Conservation (phyloP, 2,797 vertebrate genomes). For the Sylvilagus floridanus region DNA sequence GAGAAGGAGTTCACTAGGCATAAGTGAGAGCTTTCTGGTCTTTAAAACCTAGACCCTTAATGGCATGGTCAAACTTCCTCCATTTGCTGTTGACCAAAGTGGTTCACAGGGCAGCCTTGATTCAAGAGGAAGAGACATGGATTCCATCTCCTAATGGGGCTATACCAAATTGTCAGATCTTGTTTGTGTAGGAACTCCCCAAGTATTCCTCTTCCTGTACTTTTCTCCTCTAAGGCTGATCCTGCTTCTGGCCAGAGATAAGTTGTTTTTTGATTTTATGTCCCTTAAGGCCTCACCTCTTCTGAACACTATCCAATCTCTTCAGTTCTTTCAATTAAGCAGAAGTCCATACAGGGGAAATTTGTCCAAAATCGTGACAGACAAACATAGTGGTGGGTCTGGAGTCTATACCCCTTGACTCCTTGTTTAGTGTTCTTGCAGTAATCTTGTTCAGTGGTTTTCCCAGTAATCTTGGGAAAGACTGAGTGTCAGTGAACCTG, state of each 20-base stretch:
- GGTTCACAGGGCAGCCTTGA: not conserved
- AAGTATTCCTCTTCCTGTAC: not conserved
- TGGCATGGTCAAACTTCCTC: not conserved
- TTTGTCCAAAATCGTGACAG: not conserved
- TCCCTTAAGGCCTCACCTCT: not conserved
- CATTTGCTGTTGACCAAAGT: not conserved
- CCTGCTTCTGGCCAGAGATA: not conserved
- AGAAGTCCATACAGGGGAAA: not conserved
- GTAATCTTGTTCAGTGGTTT: not conserved
- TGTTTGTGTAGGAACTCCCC: not conserved
- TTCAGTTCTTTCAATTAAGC: not conserved
- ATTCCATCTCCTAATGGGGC: not conserved
- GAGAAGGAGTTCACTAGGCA: not conserved
- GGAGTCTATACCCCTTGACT: rapidly evolving
- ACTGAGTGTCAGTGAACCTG: not conserved
- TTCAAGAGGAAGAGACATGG: not conserved
- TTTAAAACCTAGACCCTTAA: not conserved
- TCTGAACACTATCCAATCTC: not conserved
- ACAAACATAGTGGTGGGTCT: too few species aligned
- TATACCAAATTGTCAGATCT: not conserved
- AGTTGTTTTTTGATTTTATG: not conserved
- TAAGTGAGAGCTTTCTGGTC: not conserved
- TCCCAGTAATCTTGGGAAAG: not conserved
- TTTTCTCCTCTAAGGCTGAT: not conserved
- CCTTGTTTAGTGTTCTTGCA: not conserved